phyloP scores from a whole-genome alignment of 2,888 invertebrate genomes.

The Physocephala rufipes region DNA sequence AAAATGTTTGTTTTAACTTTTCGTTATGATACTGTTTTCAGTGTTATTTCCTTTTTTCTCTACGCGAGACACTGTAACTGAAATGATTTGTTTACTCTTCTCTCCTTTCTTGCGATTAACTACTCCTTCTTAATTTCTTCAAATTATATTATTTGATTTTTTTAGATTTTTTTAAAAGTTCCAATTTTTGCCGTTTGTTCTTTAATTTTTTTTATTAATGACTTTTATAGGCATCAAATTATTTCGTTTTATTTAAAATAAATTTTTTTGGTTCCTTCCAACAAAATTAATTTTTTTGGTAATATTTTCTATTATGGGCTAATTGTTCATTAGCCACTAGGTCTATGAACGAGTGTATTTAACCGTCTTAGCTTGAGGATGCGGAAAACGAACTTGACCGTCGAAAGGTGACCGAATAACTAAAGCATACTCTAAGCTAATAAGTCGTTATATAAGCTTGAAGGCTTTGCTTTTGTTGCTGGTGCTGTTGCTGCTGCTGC shows the following conservation, averaged over 20 bases:
- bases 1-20: background rate
- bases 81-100: background rate
- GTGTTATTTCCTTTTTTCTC: background rate
- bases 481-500: constrained; percentile 36
- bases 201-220: constrained; percentile 35
- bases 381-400: constrained; percentile 64
- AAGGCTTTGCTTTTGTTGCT: constrained; percentile 54
- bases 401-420: constrained; percentile 66
- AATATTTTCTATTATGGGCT: constrained; percentile 9
- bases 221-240: too few relatives aligned
- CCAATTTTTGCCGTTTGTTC: constrained; percentile 10
- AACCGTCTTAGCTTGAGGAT: constrained; percentile 41
- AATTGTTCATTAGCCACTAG: too few relatives aligned
- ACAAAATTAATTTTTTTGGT: background rate
- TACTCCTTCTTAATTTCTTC: too few relatives aligned
- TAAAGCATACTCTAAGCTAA: constrained; percentile 62
- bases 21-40: background rate
- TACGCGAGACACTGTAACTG: too few relatives aligned
- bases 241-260: constrained; percentile 22
- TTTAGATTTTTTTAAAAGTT: too few relatives aligned
- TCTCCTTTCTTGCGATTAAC: constrained; percentile 8
- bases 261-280: constrained; percentile 23
- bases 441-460: constrained; percentile 65
- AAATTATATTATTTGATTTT: background rate
- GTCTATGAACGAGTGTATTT: background rate